These are phyloP conservation scores for Metalampra italica DNA, from an alignment of 2,888 invertebrate species.

Conservation along the genomic window DNA sequence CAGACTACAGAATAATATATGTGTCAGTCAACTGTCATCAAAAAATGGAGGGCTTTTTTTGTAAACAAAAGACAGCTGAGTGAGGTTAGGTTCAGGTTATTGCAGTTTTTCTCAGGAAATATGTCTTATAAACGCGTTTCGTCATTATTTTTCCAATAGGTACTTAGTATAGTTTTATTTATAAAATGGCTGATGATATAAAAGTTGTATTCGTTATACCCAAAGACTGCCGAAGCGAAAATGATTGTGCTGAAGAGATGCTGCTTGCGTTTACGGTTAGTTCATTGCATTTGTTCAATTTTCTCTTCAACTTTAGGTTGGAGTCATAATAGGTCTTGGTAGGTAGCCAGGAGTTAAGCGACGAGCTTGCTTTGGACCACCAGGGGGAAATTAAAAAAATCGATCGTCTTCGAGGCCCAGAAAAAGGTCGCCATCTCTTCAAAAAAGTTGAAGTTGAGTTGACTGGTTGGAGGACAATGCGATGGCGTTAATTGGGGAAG, in stretches of 20 bases:
- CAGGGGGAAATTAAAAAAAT: too few relatives aligned
- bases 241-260: constrained; percentile 80
- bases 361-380: too few relatives aligned
- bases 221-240: constrained; percentile 57
- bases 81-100: too few relatives aligned
- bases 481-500: too few relatives aligned
- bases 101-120: neutral
- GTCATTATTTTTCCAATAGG: neutral
- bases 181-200: constrained; percentile 56
- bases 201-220: constrained; percentile 77
- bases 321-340: too few relatives aligned
- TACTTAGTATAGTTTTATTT: neutral
- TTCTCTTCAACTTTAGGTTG: neutral
- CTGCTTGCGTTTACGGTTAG: constrained; percentile 79
- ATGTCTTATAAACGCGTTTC: neutral
- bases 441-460: too few relatives aligned
- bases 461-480: too few relatives aligned
- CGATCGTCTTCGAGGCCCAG: too few relatives aligned
- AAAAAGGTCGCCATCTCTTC: too few relatives aligned
- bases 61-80: constrained; percentile 7
- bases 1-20: too few relatives aligned
- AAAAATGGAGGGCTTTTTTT: neutral
- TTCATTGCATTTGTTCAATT: constrained; percentile 3
- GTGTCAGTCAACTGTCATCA: too few relatives aligned
- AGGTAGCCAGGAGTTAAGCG: too few relatives aligned